Percentiles rank a stretch among this genome's conserved stretches.
These are phyloP conservation scores for Apogon hyalosoma DNA, from an alignment of 2,797 vertebrate species.

Conservation along the genomic window DNA sequence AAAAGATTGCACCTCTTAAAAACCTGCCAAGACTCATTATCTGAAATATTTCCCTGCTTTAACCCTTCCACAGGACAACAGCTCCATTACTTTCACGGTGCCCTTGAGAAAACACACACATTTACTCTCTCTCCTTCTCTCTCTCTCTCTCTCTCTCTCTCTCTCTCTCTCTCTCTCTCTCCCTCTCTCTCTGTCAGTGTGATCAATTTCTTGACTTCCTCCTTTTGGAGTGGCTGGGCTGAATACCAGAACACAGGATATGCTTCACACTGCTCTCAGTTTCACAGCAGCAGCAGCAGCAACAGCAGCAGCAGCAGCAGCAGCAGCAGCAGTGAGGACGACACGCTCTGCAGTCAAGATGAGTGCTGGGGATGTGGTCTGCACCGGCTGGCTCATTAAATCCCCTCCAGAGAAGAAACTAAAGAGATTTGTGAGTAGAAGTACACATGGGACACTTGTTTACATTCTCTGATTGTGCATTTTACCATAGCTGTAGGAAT, in stretches of 20 bases:
- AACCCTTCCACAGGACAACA: conserved; percentile 26
- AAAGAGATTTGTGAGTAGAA: conserved; percentile 96
- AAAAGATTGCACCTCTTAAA: conserved; percentile 28
- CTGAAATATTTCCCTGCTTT: conserved; percentile 34
- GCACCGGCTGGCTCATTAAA: conserved; percentile 97
- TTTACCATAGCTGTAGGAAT: conserved; percentile 44
- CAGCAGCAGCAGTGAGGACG: conserved; percentile 61
- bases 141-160: conserved; percentile 9
- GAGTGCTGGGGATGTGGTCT: conserved; percentile 95
- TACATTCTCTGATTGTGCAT: conserved; percentile 56
- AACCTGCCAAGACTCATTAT: conserved; percentile 40
- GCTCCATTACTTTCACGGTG: conserved; percentile 43
- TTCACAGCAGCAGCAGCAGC: conserved; percentile 66
- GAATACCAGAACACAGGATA: conserved; percentile 84
- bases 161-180: conserved; percentile 29
- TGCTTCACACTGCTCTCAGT: conserved; percentile 81
- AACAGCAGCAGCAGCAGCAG: conserved; percentile 41
- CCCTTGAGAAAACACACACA: conserved; percentile 54
- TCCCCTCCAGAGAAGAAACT: conserved; percentile 98
- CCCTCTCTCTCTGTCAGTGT: conserved; percentile 70
- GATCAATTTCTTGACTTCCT: conserved; percentile 93
- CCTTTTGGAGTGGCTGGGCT: conserved; percentile 83
- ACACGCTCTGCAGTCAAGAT: conserved; percentile 86
- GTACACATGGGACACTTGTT: conserved; percentile 52
- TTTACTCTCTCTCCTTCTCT: conserved; percentile 22